Base-by-base conservation (phyloP, 2,797 vertebrate genomes). In the Phataginus tetradactyla region DNA sequence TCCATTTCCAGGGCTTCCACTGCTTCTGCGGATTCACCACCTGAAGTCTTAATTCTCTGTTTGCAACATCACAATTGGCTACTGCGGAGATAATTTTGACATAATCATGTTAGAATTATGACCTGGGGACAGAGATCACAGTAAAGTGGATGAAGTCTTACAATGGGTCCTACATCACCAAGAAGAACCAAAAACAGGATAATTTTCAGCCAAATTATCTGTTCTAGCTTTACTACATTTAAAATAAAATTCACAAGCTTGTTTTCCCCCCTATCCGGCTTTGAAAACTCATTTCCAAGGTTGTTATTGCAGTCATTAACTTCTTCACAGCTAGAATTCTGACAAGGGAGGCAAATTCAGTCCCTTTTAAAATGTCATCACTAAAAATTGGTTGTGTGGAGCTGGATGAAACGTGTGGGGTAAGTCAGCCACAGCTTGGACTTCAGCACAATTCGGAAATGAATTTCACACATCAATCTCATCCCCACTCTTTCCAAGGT, bases 31-130 rank as follows among this genome's bases (percentile, higher is more conserved):
- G 89, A 95, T 83, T 92, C 39, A 37, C 83, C 91, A 85, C 91
- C 91, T 92, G 78, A 94, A 85, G 55, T 61, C 91, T 83, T 92
- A 90, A 90, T 96, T 95, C 90, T 84, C 95, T 96, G 59, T 95
- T 94, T 77, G 51, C 45, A 89, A 68, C 55, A 75, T 57, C 68
- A 74, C 42, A 5, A 5, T 29, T 86, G 96, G 91, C 74, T 68
- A 59, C 95, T 64, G 37, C 14, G 4, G 74, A 94, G 96, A 93
- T 93, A 78, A 97, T 95, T 89, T 64, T 93, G 86, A 94, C n/a
- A 83, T 80, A 93, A 95, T 74, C 14, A 51, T 25, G 15, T 51
- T 53, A 74, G 74, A 97, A 95, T 86, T 94, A 94, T 59, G 64
- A 87, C 74, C 57, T 45, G 72, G 27, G 66, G 42, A 55, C 39